Conservation (phyloP, 2,888 invertebrate species). For the Tuta absoluta region DNA sequence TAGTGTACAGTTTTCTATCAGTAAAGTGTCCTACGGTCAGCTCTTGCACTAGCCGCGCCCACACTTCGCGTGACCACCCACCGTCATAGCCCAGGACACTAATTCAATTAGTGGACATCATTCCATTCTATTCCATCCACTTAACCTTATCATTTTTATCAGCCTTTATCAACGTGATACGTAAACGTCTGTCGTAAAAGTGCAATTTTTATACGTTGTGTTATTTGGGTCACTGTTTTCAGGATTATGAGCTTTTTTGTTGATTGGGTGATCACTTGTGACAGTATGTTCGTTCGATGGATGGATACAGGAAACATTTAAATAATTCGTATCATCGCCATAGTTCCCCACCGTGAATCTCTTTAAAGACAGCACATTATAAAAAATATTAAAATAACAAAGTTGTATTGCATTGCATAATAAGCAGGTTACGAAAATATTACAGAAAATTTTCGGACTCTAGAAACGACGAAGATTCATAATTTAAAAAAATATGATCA, state of each 20-base stretch:
- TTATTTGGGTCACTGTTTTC: constrained; percentile 8
- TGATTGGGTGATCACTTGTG: neutral
- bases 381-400: too few species aligned
- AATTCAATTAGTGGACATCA: constrained; percentile 72
- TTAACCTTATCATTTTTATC: constrained; percentile 54
- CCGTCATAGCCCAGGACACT: constrained; percentile 42
- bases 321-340: too few species aligned
- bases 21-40: neutral
- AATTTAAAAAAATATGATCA: too few species aligned
- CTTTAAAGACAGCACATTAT: too few species aligned
- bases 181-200: constrained; percentile 36
- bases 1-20: too few species aligned
- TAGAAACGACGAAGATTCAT: neutral
- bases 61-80: constrained; percentile 56
- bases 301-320: too few species aligned
- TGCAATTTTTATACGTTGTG: constrained; percentile 41
- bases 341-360: too few species aligned
- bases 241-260: neutral
- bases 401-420: too few species aligned
- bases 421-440: too few species aligned
- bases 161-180: constrained; percentile 25
- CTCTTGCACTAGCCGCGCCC: constrained; percentile 41
- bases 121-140: constrained; percentile 60
- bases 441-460: too few species aligned
- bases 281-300: neutral